Conservation (phyloP, 2,113 vertebrate species). For the pig (Sus scrofa) region DNA sequence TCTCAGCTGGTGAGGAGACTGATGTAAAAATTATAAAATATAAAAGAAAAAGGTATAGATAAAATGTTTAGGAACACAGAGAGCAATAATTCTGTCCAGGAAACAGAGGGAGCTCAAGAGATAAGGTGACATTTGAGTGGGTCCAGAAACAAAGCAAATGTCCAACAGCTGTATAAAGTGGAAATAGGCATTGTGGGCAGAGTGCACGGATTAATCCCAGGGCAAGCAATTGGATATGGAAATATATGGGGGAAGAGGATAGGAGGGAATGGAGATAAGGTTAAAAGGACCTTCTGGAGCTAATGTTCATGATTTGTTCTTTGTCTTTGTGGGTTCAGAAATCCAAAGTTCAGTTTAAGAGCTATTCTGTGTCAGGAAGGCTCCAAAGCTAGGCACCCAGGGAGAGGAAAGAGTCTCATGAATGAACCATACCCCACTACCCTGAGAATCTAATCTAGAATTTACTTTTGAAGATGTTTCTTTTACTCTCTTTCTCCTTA, state of each 20-base stretch:
- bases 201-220: neutral
- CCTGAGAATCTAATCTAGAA: neutral
- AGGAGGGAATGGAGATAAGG: neutral
- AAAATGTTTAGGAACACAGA: neutral
- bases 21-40: conserved; percentile 16
- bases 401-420: neutral
- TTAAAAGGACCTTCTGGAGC: neutral
- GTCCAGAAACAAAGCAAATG: neutral
- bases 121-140: neutral
- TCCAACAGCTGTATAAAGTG: neutral
- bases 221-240: neutral
- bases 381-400: neutral
- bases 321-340: neutral
- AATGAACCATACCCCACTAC: neutral
- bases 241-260: neutral
- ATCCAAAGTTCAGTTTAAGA: neutral
- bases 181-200: neutral
- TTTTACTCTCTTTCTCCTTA: neutral
- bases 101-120: neutral
- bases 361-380: neutral
- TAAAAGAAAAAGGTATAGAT: neutral
- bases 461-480: neutral
- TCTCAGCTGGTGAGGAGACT: neutral
- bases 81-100: neutral
- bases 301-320: neutral